Conservation (phyloP, 2,113 vertebrate species). For the Parotia lawesii region DNA sequence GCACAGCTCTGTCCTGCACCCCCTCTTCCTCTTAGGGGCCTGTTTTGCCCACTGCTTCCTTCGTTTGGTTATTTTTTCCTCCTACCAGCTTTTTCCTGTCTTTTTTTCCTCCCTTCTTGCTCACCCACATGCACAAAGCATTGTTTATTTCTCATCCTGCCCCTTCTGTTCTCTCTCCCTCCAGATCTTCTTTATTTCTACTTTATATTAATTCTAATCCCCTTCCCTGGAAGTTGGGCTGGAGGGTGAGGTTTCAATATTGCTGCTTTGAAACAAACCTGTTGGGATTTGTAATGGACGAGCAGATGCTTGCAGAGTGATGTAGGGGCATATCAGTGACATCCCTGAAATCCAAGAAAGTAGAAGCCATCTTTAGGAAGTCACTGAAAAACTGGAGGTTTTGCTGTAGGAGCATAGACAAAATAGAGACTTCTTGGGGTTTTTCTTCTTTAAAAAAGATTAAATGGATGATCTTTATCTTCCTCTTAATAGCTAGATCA, state of each 20-base stretch:
- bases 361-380: not conserved
- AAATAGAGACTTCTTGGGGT: not conserved
- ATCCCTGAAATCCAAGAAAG: not conserved
- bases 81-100: not conserved
- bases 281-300: not conserved
- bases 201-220: not conserved
- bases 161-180: not conserved
- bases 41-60: not conserved
- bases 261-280: not conserved
- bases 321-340: not conserved
- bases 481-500: not conserved
- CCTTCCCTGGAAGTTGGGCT: not conserved
- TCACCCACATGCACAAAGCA: not conserved
- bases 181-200: not conserved
- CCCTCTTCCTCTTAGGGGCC: not conserved
- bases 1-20: not conserved
- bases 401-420: not conserved
- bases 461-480: conserved; percentile 3
- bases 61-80: not conserved
- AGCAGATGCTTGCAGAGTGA: not conserved
- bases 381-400: not conserved
- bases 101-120: not conserved
- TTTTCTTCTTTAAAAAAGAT: not conserved
- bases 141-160: not conserved
- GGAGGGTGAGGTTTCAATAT: not conserved